These are phyloP conservation scores for Linnaemya vulpina DNA, from an alignment of 2,888 invertebrate species.

Conservation along the genomic window DNA sequence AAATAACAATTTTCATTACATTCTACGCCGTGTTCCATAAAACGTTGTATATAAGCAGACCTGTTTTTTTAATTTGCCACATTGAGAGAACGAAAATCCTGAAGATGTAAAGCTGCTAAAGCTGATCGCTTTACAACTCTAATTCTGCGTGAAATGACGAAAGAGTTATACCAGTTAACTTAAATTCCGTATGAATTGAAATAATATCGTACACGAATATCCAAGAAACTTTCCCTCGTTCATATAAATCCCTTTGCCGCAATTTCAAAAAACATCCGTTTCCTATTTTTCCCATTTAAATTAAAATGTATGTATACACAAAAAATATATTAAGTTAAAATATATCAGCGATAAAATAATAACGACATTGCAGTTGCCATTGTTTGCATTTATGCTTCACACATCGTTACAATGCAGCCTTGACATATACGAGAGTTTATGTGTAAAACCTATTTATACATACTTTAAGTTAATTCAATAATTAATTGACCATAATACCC, in stretches of 20 bases:
- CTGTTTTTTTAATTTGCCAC: too few species aligned
- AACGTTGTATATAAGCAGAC: too few species aligned
- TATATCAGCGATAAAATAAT: constrained; percentile 16
- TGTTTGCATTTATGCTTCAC: constrained; percentile 21
- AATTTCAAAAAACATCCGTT: constrained; percentile 23
- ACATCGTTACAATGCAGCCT: background rate
- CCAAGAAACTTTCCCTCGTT: background rate
- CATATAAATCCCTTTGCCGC: background rate
- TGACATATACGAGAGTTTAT: background rate
- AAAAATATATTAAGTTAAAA: constrained; percentile 14
- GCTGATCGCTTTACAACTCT: too few species aligned
- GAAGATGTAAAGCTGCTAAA: too few species aligned
- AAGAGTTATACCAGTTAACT: too few species aligned
- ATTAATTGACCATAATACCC: constrained; percentile 66
- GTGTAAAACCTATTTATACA: background rate
- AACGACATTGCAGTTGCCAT: constrained; percentile 38
- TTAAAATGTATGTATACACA: background rate
- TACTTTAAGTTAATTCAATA: constrained; percentile 49
- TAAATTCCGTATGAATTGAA: too few species aligned
- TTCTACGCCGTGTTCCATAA: too few species aligned
- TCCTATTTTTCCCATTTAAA: background rate
- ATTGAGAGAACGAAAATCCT: too few species aligned
- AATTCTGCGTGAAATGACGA: too few species aligned
- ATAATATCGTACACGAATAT: too few species aligned
- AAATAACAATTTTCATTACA: too few species aligned